Base-by-base conservation (phyloP, 1,140 invertebrate species). In the Drosophila repletoides region DNA sequence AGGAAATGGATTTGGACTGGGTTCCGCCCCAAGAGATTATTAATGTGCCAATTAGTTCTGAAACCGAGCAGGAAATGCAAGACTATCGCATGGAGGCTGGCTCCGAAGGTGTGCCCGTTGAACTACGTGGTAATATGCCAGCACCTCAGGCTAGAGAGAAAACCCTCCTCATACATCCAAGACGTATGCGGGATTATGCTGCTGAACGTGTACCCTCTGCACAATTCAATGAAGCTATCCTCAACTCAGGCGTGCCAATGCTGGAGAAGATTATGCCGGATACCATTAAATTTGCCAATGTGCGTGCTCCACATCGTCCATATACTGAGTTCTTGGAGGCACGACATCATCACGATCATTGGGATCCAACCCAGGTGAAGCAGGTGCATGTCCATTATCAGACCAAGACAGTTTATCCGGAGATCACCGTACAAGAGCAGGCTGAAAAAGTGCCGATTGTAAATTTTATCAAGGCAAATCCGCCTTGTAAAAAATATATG, bases 331-430 rank as follows among this genome's bases (percentile, higher is more conserved):
- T 67, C 0, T 71, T 90, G 0, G 83, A 89, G 45, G 76, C 83
- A 0, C 68, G 89, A 0, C 89, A 90, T 29, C 89, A 90, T 51
- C 88, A 90, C 22, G 88, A 89, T 22, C 89, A 90, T 34, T 81
- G 75, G 71, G 38, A 77, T 1, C 76, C 89, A 10, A 89, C 80
- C 0, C 79, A 90, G n/a, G 51, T 59, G n/a, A 89, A 88, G 14
- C 64, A 41, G 1, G 74, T 90, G 0, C 72, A 88, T 43, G 88
- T 90, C 0, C 83, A 86, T 5, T 90, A 90, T 41, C 79, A 89
- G 28, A 69, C 76, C 0, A 84, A 89, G 40, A 76, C 77, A 0
- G 69, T 88, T 1, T 17, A 68, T 3, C 73, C 88, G 0, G 60
- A 83, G 46, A 71, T 74, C 5, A 83, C 74, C 0, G 66, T 76